These are phyloP conservation scores for Esperia sulphurella DNA, from an alignment of 2,888 invertebrate species.

Conservation along the genomic window DNA sequence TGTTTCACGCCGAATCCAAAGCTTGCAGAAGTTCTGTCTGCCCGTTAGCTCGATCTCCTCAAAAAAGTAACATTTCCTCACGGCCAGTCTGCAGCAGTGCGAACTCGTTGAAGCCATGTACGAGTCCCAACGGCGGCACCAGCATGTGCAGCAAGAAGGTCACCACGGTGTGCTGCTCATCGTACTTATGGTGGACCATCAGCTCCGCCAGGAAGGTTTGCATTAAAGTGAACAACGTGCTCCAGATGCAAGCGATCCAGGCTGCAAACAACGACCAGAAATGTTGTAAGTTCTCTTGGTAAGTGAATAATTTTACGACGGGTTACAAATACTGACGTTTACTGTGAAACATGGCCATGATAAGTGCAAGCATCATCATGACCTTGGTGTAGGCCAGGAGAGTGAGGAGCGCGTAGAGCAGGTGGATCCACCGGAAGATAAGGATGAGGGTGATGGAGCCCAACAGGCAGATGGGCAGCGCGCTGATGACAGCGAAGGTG, in stretches of 20 bases:
- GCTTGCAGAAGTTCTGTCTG: too few species aligned
- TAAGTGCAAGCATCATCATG: conserved; percentile 54
- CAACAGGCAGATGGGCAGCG: conserved; percentile 49
- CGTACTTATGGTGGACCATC: conserved; percentile 53
- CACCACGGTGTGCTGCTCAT: conserved; percentile 28
- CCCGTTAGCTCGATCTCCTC: too few species aligned
- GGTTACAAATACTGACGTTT: conserved; percentile 42
- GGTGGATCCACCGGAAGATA: conserved; percentile 64
- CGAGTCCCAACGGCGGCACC: conserved; percentile 57
- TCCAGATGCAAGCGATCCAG: conserved; percentile 53
- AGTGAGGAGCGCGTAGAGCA: conserved; percentile 43
- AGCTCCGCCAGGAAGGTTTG: conserved; percentile 58
- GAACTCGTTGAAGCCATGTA: conserved; percentile 57
- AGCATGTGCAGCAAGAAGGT: conserved; percentile 45
- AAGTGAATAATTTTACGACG: too few species aligned
- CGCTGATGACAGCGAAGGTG: conserved; percentile 47
- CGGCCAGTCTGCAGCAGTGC: conserved; percentile 56
- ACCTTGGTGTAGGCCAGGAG: conserved; percentile 49
- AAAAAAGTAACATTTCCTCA: conserved; percentile 22
- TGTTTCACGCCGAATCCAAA: too few species aligned
- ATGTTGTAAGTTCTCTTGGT: too few species aligned
- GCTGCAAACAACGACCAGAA: conserved; percentile 43
- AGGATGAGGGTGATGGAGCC: conserved; percentile 50
- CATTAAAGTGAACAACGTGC: conserved; percentile 47
- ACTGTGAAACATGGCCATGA: conserved; percentile 60